phyloP scores from a whole-genome alignment of 2,113 vertebrate genomes.

The Poecile atricapillus region DNA sequence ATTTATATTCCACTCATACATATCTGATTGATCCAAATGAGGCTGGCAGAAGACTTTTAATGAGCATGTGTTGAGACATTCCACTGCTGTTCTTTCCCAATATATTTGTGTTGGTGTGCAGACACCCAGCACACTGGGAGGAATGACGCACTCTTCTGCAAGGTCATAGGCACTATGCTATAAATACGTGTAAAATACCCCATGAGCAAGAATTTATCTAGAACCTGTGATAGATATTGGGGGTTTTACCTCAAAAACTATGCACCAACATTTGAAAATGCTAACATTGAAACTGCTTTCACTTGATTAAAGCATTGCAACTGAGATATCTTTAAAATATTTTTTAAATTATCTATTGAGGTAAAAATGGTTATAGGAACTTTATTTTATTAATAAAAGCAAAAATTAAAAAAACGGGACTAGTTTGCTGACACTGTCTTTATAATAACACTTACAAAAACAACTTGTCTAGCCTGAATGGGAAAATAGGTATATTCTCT shows the following conservation, averaged over 20 bases:
- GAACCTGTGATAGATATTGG: not conserved
- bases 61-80: not conserved
- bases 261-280: not conserved
- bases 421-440: not conserved
- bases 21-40: not conserved
- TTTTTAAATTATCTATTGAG: not conserved
- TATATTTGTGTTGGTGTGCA: not conserved
- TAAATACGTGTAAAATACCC: accelerated
- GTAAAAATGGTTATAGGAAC: not conserved
- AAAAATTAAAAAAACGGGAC: not conserved
- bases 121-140: not conserved
- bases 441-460: not conserved
- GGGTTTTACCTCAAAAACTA: not conserved
- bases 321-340: not conserved
- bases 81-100: not conserved
- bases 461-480: not conserved
- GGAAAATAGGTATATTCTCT: not conserved
- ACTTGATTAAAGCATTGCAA: not conserved
- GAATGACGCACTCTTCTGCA: not conserved
- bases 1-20: not conserved
- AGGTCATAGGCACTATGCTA: not conserved
- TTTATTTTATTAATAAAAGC: not conserved
- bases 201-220: not conserved
- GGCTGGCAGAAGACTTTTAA: not conserved
- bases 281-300: not conserved